These are phyloP conservation scores for Strix uralensis DNA, from an alignment of 2,113 vertebrate species.

Conservation along the genomic window DNA sequence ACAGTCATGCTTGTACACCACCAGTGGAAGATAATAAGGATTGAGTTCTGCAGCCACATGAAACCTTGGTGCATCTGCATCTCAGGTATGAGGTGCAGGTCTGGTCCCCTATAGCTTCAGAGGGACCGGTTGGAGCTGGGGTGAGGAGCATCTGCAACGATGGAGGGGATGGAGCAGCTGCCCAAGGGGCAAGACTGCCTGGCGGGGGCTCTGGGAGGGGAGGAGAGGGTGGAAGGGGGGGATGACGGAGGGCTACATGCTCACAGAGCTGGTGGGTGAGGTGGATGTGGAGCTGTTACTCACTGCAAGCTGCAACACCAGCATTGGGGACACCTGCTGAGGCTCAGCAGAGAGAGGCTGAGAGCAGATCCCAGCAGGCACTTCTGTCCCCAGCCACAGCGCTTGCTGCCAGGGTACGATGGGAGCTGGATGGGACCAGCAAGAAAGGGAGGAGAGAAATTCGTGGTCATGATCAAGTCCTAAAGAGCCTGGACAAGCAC, in stretches of 20 bases:
- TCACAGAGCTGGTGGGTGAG: background rate
- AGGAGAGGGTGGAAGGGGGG: too few species aligned
- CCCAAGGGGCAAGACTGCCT: background rate
- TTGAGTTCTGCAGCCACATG: background rate
- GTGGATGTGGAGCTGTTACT: background rate
- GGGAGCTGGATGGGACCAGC: background rate
- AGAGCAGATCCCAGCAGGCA: background rate
- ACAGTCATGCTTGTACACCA: accelerated
- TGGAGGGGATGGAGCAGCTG: background rate
- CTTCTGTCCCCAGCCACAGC: background rate
- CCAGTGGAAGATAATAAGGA: background rate
- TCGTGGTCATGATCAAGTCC: background rate
- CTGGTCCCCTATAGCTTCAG: background rate
- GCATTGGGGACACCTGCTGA: background rate
- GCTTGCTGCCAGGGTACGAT: background rate
- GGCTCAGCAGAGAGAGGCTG: background rate
- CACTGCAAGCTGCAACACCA: background rate
- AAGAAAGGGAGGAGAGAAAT: background rate
- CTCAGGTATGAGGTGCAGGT: accelerated
- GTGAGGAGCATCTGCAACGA: background rate
- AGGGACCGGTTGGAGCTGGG: background rate
- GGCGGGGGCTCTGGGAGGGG: background rate
- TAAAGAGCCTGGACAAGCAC: background rate
- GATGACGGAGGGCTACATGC: background rate
- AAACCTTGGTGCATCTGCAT: background rate